Evolutionary conservation across 1,140 invertebrate species (phyloP), one percentile per base, ranked within the genome.

Genomic region (Papilio dardanus): DNA sequence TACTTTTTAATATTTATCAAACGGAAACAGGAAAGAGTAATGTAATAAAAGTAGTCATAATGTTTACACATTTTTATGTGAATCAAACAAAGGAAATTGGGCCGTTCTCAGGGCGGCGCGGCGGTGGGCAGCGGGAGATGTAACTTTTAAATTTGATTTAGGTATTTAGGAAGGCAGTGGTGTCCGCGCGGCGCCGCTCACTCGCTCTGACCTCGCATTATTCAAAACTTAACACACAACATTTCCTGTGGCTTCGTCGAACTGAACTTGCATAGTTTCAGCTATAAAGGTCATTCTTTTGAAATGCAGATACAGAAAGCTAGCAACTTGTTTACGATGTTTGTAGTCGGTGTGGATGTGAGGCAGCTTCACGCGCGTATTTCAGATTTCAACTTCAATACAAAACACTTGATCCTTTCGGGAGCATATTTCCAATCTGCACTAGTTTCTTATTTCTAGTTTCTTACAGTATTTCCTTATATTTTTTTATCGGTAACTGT

Each of bases 81-180:
- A 54, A 24, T 24, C 21, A 54, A 12, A 54, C 8, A 54, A 54
- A 24, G 50, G 50, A 28, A 54, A 54, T 24, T 66, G 28, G 8
- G 12, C 30, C 31, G 14, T 66, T 66, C 33, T 21, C 42, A 46
- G 3, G n/a, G 16, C n/a, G 6, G 42, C 35, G 35, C 35, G 35
- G 35, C 35, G 33, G 8, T 12, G 35, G 35, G 21, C 69, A 19
- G 10, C 10, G 30, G 62, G 76, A 76, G 31, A 67, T 68, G 35
- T 50, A 74, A 77, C 76, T 77, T 77, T 77, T 19, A 74, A 77
- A 77, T 77, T 77, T 77, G 76, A 77, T 67, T 77, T 74, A 77
- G 65, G 71, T 62, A 77, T 77, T 77, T 66, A 71, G 71, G n/a
- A n/a, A 33, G n/a, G 14, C n/a, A 31, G 75, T 50, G 50, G 42